Evolutionary conservation across 2,113 vertebrate species (phyloP).

Genomic region (Corythornis cristatus): DNA sequence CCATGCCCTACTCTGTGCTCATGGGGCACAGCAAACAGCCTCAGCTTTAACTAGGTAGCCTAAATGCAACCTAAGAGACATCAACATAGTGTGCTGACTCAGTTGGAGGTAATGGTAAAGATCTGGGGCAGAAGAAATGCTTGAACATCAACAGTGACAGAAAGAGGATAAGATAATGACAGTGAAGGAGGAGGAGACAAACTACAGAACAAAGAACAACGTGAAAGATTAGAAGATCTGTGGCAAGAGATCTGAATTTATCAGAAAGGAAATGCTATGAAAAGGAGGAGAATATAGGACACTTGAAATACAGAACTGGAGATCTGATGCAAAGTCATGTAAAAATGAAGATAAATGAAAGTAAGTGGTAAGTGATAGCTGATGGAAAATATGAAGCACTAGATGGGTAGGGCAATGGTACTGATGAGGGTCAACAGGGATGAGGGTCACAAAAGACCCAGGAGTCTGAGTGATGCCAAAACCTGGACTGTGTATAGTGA

Average conservation of each 20-base stretch:
- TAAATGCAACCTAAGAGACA: not conserved
- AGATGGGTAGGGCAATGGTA: not conserved
- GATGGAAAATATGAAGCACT: not conserved
- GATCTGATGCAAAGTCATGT: not conserved
- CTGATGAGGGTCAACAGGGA: not conserved
- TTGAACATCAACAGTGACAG: not conserved
- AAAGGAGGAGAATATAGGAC: not conserved
- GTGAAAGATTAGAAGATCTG: not conserved
- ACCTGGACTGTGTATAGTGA: accelerated
- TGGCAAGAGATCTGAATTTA: not conserved
- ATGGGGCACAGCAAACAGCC: not conserved
- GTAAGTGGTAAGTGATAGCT: not conserved
- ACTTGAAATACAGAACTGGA: not conserved
- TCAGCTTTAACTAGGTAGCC: not conserved
- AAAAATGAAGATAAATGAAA: not conserved
- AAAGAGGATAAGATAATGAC: not conserved
- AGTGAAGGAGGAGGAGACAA: not conserved
- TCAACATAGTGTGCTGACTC: not conserved
- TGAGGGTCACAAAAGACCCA: not conserved
- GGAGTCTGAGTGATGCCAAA: not conserved
- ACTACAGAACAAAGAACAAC: not conserved
- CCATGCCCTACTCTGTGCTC: not conserved
- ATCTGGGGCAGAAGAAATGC: not conserved
- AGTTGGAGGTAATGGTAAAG: not conserved
- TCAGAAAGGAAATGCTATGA: not conserved